A percentile compares a stretch with the other conserved stretches of the same genome.
Evolutionary conservation across 2,797 vertebrate species (phyloP).

Genomic region (Argya squamiceps): DNA sequence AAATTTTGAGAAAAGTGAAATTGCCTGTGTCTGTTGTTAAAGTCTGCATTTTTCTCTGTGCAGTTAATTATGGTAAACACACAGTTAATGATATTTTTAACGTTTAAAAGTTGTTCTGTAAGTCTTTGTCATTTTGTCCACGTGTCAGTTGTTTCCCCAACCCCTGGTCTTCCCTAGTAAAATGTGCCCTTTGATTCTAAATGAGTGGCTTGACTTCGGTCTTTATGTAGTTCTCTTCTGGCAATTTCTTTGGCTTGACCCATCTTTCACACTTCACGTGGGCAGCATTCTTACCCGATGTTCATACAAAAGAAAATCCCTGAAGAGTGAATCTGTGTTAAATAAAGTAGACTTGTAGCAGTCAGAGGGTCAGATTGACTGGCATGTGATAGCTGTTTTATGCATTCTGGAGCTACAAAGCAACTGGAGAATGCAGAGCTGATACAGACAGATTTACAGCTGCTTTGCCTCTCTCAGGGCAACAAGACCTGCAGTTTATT

Average conservation of each 20-base stretch:
- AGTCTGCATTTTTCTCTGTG: not conserved
- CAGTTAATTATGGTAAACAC: not conserved
- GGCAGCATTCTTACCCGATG: not conserved
- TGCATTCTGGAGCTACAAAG: not conserved
- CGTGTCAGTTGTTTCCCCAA: not conserved
- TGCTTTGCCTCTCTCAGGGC: not conserved
- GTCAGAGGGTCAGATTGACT: not conserved
- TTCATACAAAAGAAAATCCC: not conserved
- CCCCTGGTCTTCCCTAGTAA: not conserved
- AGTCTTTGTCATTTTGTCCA: rapidly evolving
- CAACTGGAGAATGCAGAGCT: not conserved
- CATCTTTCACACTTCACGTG: not conserved
- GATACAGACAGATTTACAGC: not conserved
- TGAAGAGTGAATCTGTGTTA: not conserved
- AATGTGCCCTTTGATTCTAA: not conserved
- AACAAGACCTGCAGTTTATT: not conserved
- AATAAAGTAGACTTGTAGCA: not conserved
- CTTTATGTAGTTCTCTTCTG: not conserved
- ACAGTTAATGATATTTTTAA: not conserved
- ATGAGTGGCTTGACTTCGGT: not conserved
- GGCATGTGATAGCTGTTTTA: not conserved
- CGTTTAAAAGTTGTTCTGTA: not conserved
- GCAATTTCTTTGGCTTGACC: not conserved
- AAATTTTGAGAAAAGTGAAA: not conserved
- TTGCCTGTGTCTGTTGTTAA: not conserved